Conservation (phyloP, 2,113 vertebrate species). For the Paracanthobrama guichenoti region DNA sequence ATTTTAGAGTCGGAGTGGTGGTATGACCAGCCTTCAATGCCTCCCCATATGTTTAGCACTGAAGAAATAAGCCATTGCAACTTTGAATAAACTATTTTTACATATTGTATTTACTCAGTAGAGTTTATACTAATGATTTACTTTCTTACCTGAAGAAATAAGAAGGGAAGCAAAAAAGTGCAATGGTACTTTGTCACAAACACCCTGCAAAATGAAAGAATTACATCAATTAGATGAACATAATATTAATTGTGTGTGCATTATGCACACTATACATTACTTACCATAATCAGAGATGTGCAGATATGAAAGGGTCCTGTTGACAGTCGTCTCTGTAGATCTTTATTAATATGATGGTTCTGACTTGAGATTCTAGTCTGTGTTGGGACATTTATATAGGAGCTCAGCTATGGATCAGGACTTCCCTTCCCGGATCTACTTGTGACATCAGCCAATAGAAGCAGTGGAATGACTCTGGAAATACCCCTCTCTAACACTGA, state of each 20-base stretch:
- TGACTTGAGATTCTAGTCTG: conserved; percentile 6
- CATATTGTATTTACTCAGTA: neutral
- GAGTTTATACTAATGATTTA: neutral
- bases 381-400: conserved; percentile 52
- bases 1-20: conserved; percentile 66
- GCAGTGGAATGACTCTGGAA: conserved; percentile 42
- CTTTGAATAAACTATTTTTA: neutral
- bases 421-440: conserved; percentile 59
- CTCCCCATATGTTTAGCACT: conserved; percentile 68
- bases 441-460: neutral
- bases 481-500: too few relatives aligned
- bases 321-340: neutral
- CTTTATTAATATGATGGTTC: neutral
- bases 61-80: conserved; percentile 36
- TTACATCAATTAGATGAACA: neutral
- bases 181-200: neutral
- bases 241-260: neutral
- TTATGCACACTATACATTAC: conserved; percentile 22
- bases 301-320: neutral
- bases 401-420: neutral
- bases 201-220: conserved; percentile 47
- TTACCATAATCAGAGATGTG: conserved; percentile 64
- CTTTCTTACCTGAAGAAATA: conserved; percentile 50
- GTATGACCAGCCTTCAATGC: conserved; percentile 85
- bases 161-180: conserved; percentile 41